A percentile compares a stretch with the other conserved stretches of the same genome.
Conservation (phyloP, 92 coral and sea anemone genomes). For the Muricea muricata region DNA sequence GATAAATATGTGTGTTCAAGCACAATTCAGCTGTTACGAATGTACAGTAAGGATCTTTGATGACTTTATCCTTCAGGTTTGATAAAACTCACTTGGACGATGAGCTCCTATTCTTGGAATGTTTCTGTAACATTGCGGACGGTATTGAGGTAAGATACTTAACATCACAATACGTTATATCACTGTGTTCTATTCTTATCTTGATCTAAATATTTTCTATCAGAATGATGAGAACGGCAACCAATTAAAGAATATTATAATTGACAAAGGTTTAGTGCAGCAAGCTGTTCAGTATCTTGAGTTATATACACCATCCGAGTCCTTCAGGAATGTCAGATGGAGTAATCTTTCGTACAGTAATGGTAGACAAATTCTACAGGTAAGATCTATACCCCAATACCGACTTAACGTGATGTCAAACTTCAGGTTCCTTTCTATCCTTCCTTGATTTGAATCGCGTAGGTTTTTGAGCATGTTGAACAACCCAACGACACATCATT, state of each 20-base stretch:
- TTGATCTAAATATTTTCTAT: too few species aligned
- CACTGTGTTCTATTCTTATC: too few species aligned
- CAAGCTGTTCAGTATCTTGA: slow-evolving; percentile 88
- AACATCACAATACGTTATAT: too few species aligned
- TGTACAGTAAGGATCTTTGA: neutral
- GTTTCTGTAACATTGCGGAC: slow-evolving; percentile 96
- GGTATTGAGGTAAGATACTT: slow-evolving; percentile 84
- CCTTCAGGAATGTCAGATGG: slow-evolving; percentile 91
- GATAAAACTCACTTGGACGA: slow-evolving; percentile 93
- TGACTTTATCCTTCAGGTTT: slow-evolving; percentile 63
- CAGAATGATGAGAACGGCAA: slow-evolving; percentile 94
- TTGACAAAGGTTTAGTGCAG: slow-evolving; percentile 89
- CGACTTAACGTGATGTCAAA: too few species aligned
- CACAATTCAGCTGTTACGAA: neutral
- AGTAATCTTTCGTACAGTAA: too few species aligned
- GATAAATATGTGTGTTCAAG: too few species aligned
- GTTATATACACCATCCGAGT: slow-evolving; percentile 83
- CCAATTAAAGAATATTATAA: slow-evolving; percentile 86
- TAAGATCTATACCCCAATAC: too few species aligned
- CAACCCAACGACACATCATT: too few species aligned
- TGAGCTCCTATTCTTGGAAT: slow-evolving; percentile 90
- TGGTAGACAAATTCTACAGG: too few species aligned
- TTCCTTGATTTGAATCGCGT: too few species aligned
- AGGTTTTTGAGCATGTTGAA: too few species aligned
- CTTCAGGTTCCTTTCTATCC: too few species aligned